Percentiles rank a stretch among this genome's conserved stretches.
Conservation (phyloP, 2,797 vertebrate species). For the Malacoraja senta region DNA sequence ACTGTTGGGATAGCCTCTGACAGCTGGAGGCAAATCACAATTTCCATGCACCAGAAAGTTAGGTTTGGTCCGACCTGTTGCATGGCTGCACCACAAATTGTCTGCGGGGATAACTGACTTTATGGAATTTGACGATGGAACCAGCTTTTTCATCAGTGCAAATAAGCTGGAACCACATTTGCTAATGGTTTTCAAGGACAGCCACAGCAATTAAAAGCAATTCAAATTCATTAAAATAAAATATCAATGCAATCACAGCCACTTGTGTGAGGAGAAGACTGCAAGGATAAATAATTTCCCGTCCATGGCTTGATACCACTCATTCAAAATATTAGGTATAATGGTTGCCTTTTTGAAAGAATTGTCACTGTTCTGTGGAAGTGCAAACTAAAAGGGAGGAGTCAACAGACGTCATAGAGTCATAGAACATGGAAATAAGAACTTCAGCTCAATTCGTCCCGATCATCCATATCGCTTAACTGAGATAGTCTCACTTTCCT, state of each 20-base stretch:
- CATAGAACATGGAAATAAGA: not conserved
- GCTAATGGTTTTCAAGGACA: not conserved
- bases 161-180: not conserved
- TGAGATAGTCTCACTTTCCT: too few species aligned
- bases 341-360: not conserved
- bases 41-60: not conserved
- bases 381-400: not conserved
- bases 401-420: not conserved
- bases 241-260: not conserved
- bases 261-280: not conserved
- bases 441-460: too few species aligned
- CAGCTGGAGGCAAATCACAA: not conserved
- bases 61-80: not conserved
- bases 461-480: too few species aligned
- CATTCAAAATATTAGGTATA: not conserved
- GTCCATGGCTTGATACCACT: not conserved
- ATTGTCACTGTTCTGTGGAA: not conserved
- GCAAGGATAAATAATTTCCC: not conserved
- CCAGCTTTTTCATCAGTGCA: not conserved
- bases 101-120: not conserved
- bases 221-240: too few species aligned
- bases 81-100: not conserved
- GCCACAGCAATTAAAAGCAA: too few species aligned
- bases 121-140: not conserved
- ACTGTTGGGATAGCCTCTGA: not conserved